These are phyloP conservation scores for Leptura quadrifasciata DNA, from an alignment of 2,888 invertebrate species.

Conservation along the genomic window DNA sequence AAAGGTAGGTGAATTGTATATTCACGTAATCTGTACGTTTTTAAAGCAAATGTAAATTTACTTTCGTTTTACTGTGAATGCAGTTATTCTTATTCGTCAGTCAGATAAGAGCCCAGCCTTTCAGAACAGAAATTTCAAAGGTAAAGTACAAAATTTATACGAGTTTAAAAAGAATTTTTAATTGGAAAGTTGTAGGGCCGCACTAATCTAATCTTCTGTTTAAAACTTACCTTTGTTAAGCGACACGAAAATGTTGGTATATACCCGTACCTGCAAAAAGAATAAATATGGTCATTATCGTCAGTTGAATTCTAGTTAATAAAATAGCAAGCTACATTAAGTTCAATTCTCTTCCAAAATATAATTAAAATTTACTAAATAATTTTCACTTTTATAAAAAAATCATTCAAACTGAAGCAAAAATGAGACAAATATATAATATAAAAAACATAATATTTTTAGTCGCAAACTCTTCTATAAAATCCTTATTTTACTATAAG, in stretches of 20 bases:
- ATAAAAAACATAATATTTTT: no score
- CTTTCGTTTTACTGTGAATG: conserved; percentile 9
- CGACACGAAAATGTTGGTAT: background rate
- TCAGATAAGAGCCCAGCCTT: conserved; percentile 10
- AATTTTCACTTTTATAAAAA: no score
- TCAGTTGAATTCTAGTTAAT: no score
- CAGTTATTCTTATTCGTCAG: conserved; percentile 23
- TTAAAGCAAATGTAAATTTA: conserved; percentile 21
- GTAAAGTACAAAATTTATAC: conserved; percentile 2
- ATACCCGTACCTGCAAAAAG: conserved; percentile 20
- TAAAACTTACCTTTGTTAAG: conserved; percentile 16
- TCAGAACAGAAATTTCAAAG: conserved; percentile 13
- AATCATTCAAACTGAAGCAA: no score
- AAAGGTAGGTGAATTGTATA: conserved; percentile 15
- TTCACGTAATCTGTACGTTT: conserved; percentile 4
- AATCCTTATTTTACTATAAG: no score
- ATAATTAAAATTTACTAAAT: no score
- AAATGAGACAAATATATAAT: no score
- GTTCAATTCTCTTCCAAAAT: no score
- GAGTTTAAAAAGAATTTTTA: conserved; percentile 17
- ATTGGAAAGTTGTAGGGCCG: conserved; percentile 15
- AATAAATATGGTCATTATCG: no score
- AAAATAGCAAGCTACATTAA: no score
- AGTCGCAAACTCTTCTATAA: no score
- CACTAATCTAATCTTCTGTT: conserved; percentile 3